A percentile compares a stretch with the other conserved stretches of the same genome.
phyloP scores from a whole-genome alignment of 2,113 vertebrate species.

The Mormoops blainvillei region DNA sequence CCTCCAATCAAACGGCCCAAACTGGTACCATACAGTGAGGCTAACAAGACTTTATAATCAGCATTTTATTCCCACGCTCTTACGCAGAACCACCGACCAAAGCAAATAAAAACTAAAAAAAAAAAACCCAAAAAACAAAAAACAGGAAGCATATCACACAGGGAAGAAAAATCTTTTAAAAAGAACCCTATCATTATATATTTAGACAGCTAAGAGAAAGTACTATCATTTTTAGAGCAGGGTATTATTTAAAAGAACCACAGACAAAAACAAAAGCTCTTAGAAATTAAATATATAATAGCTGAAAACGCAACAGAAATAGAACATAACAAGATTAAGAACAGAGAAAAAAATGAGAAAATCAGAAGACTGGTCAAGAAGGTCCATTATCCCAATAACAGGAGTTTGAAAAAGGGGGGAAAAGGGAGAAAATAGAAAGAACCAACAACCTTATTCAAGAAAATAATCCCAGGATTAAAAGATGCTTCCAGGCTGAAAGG shows the following conservation, averaged over 20 bases:
- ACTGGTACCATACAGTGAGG: neutral
- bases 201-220: neutral
- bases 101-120: neutral
- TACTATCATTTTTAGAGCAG: neutral
- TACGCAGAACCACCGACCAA: neutral
- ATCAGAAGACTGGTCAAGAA: neutral
- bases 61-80: neutral
- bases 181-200: neutral
- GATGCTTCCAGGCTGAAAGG: neutral
- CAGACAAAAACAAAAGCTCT: neutral
- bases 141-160: neutral
- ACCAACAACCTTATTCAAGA: constrained; percentile 13
- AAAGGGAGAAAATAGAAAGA: neutral
- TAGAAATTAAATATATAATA: constrained; percentile 19
- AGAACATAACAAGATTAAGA: neutral
- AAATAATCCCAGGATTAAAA: constrained; percentile 20
- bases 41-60: neutral
- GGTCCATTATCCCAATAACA: neutral
- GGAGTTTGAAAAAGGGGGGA: neutral
- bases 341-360: neutral
- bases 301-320: neutral
- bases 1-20: neutral
- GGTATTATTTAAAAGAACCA: neutral
- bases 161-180: neutral
- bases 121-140: neutral